Evolutionary conservation across 1,140 invertebrate genomes (phyloP), one percentile per base, ranked within the genome.

Genomic region (Zaprionus nigranus): DNA sequence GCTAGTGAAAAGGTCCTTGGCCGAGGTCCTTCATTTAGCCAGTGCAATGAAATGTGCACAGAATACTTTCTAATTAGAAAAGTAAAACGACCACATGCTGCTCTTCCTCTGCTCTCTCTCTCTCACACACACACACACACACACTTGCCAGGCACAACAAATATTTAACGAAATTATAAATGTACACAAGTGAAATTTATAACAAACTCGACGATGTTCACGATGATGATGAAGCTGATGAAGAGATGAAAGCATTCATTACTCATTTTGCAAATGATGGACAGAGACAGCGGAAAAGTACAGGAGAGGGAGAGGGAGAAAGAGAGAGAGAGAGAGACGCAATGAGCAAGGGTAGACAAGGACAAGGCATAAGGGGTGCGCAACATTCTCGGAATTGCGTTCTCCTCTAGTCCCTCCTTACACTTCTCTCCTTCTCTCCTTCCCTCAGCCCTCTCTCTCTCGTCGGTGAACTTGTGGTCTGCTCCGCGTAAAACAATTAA

Each of bases 111-210:
- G 3, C 24, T 30, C 26, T 6, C 17, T 51, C 28, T n/a, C 26
- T 30, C n/a, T 34, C 12, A 26, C 40, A 46, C 22, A 15, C 26
- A 40, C 38, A 56, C 28, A 20, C 24, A 46, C 36, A 60, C 58
- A 54, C 53, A 36, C 7, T 53, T 5, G 28, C 26, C 38, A 22
- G 69, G 61, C 54, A 72, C 49, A 61, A 66, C 57, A 85, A 86
- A 86, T 87, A 79, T 82, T 82, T 86, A 87, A 87, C 82, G 63
- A 79, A 80, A 87, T 86, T 87, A 87, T 86, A 74, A 82, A 86
- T 86, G 79, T 87, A 87, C 76, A 87, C 78, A 80, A 77, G 69
- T 72, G 68, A 77, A 77, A 77, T 72, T 66, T 77, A 77, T 66
- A 66, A 77, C 69, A 77, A 77, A 77, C 57, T 76, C 46, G 60